phyloP scores from a whole-genome alignment of 2,113 vertebrate species.

The Oryzias curvinotus region DNA sequence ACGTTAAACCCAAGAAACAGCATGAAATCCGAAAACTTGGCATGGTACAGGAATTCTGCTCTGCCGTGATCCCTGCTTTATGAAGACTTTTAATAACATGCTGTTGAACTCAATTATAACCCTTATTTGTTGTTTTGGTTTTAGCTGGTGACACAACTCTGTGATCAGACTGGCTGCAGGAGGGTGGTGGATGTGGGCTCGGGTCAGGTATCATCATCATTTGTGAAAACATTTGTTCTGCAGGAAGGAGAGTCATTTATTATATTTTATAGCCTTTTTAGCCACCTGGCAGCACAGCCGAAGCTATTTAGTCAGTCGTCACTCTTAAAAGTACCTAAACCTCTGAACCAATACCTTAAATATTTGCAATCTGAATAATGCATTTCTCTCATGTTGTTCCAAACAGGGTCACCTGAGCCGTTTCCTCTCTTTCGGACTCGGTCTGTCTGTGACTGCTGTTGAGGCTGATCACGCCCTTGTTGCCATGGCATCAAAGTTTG shows the following conservation, averaged over 20 bases:
- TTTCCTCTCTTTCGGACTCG: slow-evolving; percentile 85
- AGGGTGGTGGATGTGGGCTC: slow-evolving; percentile 89
- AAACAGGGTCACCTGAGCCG: slow-evolving; percentile 88
- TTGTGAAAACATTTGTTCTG: background rate
- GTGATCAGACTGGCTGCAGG: slow-evolving; percentile 76
- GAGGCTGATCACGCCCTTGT: slow-evolving; percentile 82
- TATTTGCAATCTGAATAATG: background rate
- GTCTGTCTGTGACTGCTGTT: slow-evolving; percentile 83
- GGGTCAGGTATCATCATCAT: slow-evolving; percentile 80
- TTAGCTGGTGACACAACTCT: slow-evolving; percentile 85
- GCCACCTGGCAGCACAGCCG: background rate
- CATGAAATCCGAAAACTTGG: slow-evolving; percentile 88
- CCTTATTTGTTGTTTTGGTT: background rate
- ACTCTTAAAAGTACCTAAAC: background rate
- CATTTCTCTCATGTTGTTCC: background rate
- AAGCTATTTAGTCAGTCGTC: background rate
- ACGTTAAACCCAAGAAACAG: slow-evolving; percentile 93
- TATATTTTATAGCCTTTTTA: background rate
- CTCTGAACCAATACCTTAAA: background rate
- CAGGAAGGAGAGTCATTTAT: too few relatives aligned
- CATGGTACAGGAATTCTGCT: slow-evolving; percentile 62
- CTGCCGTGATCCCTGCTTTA: background rate
- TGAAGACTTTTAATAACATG: background rate
- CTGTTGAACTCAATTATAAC: background rate
- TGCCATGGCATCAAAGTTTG: slow-evolving; percentile 77